Conservation (phyloP, 2,797 vertebrate genomes). For the Sphaeramia orbicularis region DNA sequence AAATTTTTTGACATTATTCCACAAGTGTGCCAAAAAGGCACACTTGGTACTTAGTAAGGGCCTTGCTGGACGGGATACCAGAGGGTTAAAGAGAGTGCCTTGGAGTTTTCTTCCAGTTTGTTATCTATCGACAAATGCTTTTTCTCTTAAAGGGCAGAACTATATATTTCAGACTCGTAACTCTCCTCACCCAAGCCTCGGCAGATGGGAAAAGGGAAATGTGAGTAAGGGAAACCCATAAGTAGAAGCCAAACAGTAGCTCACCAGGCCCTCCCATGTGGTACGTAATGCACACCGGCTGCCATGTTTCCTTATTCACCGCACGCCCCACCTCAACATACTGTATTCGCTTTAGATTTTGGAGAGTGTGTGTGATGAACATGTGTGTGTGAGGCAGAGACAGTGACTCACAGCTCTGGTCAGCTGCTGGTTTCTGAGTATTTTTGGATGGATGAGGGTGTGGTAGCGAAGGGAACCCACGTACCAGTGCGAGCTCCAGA, state of each 20-base stretch:
- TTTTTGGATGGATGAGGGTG: conserved; percentile 73
- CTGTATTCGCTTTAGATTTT: conserved; percentile 12
- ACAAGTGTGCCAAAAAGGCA: no score
- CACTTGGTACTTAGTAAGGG: no score
- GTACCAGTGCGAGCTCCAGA: conserved; percentile 32
- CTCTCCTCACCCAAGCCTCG: conserved; percentile 24
- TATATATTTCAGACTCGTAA: no score
- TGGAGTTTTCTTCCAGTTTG: no score
- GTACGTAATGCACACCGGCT: conserved; percentile 15
- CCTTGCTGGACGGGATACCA: no score
- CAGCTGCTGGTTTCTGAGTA: conserved; percentile 72
- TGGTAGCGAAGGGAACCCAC: conserved; percentile 32
- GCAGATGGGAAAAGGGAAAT: conserved; percentile 41
- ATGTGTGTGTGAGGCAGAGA: conserved; percentile 37
- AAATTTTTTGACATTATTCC: no score
- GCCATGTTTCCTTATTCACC: conserved; percentile 34
- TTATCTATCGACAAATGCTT: no score
- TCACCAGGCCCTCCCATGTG: conserved; percentile 19
- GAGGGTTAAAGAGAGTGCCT: no score
- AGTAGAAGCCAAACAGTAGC: conserved; percentile 20
- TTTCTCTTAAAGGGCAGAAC: no score
- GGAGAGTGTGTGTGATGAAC: conserved; percentile 7
- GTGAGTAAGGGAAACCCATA: conserved; percentile 53
- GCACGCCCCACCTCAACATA: conserved; percentile 12
- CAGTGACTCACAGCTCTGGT: conserved; percentile 65